Conservation (phyloP, 2,888 invertebrate species). For the Blastobasis lacticolella region DNA sequence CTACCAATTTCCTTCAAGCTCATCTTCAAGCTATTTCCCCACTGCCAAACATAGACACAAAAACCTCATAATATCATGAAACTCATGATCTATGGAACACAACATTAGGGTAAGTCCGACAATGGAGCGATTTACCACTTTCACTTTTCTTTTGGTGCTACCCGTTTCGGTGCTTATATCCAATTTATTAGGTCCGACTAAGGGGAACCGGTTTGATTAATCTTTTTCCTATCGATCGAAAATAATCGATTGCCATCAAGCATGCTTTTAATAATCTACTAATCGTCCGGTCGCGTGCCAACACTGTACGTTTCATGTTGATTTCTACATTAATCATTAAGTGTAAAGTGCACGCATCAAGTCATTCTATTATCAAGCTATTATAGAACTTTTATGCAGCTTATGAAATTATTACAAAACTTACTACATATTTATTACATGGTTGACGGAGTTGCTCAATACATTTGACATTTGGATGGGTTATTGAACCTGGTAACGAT, state of each 20-base stretch:
- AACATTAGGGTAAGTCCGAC: neutral
- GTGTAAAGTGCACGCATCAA: conserved; percentile 17
- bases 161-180: neutral
- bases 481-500: too few species aligned
- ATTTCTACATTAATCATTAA: conserved; percentile 28
- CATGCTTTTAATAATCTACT: conserved; percentile 52
- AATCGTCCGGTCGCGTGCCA: conserved; percentile 52
- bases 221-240: conserved; percentile 42
- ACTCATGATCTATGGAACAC: neutral
- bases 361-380: conserved; percentile 14
- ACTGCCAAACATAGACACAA: neutral
- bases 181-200: conserved; percentile 3
- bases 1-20: too few species aligned
- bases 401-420: too few species aligned
- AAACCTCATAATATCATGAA: neutral
- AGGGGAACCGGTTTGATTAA: conserved; percentile 33
- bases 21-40: too few species aligned
- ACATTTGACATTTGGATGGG: too few species aligned
- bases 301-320: conserved; percentile 30
- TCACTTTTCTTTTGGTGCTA: neutral
- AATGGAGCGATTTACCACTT: neutral
- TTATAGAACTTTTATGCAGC: too few species aligned
- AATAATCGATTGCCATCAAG: conserved; percentile 52
- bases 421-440: too few species aligned
- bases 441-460: too few species aligned